Conservation (phyloP, 64 coral and sea anemone species). For the Hydrozoanthus tunicans region DNA sequence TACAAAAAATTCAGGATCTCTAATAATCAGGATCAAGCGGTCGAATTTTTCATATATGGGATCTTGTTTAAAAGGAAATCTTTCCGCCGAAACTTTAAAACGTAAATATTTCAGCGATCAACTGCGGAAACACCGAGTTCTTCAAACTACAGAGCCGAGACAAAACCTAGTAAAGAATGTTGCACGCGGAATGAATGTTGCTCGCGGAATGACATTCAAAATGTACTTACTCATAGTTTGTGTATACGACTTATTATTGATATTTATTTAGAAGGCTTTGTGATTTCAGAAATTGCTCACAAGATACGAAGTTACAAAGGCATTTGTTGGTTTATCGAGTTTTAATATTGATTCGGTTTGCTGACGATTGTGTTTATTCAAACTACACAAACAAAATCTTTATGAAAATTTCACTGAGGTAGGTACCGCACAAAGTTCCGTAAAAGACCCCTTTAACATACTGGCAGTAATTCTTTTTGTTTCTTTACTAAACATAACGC, state of each 20-base stretch:
- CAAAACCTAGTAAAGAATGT: too few species aligned
- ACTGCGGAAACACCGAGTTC: too few species aligned
- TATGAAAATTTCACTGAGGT: not conserved
- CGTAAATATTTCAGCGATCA: too few species aligned
- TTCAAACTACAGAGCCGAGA: too few species aligned
- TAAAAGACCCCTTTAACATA: not conserved
- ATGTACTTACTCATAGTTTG: too few species aligned
- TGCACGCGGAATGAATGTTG: too few species aligned
- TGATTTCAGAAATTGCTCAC: constrained; percentile 5
- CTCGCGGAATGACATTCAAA: too few species aligned
- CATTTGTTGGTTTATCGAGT: constrained; percentile 16
- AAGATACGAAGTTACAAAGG: constrained; percentile 30
- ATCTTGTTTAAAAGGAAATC: too few species aligned
- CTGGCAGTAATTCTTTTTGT: not conserved
- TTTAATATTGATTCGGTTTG: constrained; percentile 13
- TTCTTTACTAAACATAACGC: too few species aligned
- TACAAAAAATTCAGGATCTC: too few species aligned
- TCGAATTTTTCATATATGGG: not conserved
- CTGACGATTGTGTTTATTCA: constrained; percentile 22
- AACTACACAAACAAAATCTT: constrained; percentile 31
- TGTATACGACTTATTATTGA: not conserved
- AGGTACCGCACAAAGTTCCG: not conserved
- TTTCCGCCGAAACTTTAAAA: too few species aligned
- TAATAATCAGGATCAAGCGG: not conserved
- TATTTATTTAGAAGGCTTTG: constrained; percentile 29